A percentile compares a stretch with the other conserved stretches of the same genome.
Evolutionary conservation across 37 sponge, comb jelly and placozoan species (phyloP).

Genomic region (Bolinopsis microptera): DNA sequence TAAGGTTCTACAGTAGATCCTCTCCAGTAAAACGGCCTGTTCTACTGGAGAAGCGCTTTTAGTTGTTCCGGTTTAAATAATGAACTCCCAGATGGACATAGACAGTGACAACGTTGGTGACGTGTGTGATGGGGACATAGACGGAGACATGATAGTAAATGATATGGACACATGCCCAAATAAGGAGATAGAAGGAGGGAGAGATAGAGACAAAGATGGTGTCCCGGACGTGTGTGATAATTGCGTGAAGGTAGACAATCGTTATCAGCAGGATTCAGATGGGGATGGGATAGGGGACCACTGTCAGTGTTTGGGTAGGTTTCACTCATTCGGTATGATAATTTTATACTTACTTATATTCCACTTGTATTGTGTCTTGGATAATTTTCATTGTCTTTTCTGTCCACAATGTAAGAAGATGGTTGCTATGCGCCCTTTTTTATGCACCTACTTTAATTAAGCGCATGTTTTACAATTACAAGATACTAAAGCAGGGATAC

Average conservation of each 20-base stretch:
- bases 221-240: conserved; percentile 69
- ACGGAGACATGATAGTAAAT: conserved; percentile 72
- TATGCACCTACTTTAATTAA: too few relatives aligned
- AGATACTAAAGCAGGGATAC: too few relatives aligned
- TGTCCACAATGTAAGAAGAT: too few relatives aligned
- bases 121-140: conserved; percentile 73
- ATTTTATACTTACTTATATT: neutral
- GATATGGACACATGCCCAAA: conserved; percentile 1
- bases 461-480: too few relatives aligned
- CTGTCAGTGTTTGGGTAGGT: conserved; percentile 39
- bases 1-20: too few relatives aligned
- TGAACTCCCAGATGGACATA: conserved; percentile 56
- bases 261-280: conserved; percentile 68
- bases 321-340: too few relatives aligned
- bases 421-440: too few relatives aligned
- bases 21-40: too few relatives aligned
- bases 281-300: conserved; percentile 57
- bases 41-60: too few relatives aligned
- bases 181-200: neutral
- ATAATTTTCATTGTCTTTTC: too few relatives aligned
- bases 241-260: conserved; percentile 67
- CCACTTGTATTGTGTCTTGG: neutral
- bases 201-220: conserved; percentile 67
- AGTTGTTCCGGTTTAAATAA: too few relatives aligned
- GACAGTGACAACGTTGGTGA: conserved; percentile 81